Conservation (phyloP, 2,113 vertebrate species). For the Craseonycteris thonglongyai region DNA sequence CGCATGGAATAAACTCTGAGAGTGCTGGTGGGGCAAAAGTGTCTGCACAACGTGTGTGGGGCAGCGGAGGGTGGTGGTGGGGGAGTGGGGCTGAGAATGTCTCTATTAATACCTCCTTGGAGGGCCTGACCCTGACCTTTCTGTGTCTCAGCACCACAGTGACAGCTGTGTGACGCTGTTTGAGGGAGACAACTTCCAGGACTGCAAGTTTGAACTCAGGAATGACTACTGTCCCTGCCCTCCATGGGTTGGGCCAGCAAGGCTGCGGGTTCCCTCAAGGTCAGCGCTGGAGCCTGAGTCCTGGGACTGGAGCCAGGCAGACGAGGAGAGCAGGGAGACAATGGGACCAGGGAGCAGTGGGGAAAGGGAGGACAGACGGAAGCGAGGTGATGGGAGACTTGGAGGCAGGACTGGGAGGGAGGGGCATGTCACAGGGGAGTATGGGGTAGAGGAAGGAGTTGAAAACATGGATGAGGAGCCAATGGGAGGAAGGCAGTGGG, state of each 20-base stretch:
- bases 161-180: constrained; percentile 94
- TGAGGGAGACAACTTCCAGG: constrained; percentile 95
- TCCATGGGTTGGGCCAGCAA: constrained; percentile 98
- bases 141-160: constrained; percentile 87
- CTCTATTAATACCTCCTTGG: background rate
- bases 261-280: constrained; percentile 94
- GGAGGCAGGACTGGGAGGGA: background rate
- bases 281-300: constrained; percentile 95
- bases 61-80: background rate
- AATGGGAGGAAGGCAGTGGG: background rate
- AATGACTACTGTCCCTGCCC: constrained; percentile 95
- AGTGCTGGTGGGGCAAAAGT: background rate
- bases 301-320: rapidly evolving
- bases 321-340: background rate
- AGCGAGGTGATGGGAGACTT: background rate
- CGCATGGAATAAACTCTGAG: background rate
- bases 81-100: background rate
- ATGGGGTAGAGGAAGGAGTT: background rate
- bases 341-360: background rate
- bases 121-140: background rate
- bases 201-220: constrained; percentile 93
- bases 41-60: background rate
- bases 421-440: background rate
- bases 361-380: background rate
- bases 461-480: background rate